These are phyloP conservation scores for Lindbergichthys nudifrons DNA, from an alignment of 2,797 vertebrate species.

Conservation along the genomic window DNA sequence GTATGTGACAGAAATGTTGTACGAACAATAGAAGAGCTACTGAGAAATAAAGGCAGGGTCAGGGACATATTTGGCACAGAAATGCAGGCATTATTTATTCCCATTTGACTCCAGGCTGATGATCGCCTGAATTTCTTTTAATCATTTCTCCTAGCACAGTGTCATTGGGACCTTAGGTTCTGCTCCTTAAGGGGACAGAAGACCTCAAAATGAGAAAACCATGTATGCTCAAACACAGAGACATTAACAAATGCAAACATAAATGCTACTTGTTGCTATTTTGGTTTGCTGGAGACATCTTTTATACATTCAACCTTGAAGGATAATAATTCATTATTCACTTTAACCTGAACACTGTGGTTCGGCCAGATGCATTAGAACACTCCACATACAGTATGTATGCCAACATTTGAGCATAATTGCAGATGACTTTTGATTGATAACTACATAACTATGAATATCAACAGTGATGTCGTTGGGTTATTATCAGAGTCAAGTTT, in stretches of 20 bases:
- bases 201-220: slow-evolving; percentile 21
- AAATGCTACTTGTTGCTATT: not conserved
- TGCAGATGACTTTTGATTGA: not conserved
- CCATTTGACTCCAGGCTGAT: slow-evolving; percentile 24
- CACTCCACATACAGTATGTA: not conserved
- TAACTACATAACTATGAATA: not conserved
- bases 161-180: slow-evolving; percentile 24
- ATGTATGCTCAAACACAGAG: slow-evolving; percentile 23
- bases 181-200: slow-evolving; percentile 38
- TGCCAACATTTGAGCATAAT: not conserved
- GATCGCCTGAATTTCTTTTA: slow-evolving; percentile 15
- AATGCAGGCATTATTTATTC: slow-evolving; percentile 23
- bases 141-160: slow-evolving; percentile 2
- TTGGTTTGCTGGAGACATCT: slow-evolving; percentile 4
- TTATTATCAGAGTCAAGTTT: not conserved
- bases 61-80: slow-evolving; percentile 32
- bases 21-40: slow-evolving; percentile 39
- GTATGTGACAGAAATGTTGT: slow-evolving; percentile 40
- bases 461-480: not conserved
- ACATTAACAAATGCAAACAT: slow-evolving; percentile 35
- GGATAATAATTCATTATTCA: slow-evolving; percentile 21
- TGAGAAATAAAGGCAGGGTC: slow-evolving; percentile 34
- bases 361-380: slow-evolving; percentile 1
- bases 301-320: slow-evolving; percentile 9
- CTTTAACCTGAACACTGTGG: slow-evolving; percentile 10